Evolutionary conservation across 1,140 invertebrate species (phyloP).

Genomic region (Cepaea nemoralis): DNA sequence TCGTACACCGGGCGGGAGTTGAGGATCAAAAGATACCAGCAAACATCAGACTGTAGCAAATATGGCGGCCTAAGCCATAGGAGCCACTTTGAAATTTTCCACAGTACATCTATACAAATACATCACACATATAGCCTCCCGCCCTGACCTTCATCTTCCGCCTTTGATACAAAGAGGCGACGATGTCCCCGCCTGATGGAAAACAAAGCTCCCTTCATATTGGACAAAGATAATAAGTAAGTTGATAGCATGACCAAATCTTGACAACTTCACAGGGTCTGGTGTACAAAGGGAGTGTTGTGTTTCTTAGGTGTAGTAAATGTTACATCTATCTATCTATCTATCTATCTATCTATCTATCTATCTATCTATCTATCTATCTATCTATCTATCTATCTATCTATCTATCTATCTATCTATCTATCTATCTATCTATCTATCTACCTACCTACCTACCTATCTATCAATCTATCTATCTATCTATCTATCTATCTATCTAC

Average conservation of each 20-base stretch:
- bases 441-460: too few relatives aligned
- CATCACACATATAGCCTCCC: not conserved
- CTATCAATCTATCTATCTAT: too few relatives aligned
- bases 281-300: too few relatives aligned
- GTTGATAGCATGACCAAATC: not conserved
- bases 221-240: not conserved
- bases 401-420: too few relatives aligned
- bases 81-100: not conserved
- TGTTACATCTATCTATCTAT: too few relatives aligned
- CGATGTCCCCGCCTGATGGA: not conserved
- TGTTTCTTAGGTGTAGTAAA: too few relatives aligned
- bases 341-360: too few relatives aligned
- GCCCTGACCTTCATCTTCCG: not conserved
- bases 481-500: too few relatives aligned
- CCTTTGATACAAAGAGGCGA: constrained; percentile 10
- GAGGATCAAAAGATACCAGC: not conserved
- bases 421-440: too few relatives aligned
- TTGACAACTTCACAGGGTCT: not conserved
- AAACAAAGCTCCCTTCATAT: not conserved
- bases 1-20: not conserved
- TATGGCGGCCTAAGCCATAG: not conserved
- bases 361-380: too few relatives aligned
- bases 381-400: too few relatives aligned
- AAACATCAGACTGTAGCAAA: not conserved
- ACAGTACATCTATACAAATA: not conserved